A percentile compares a stretch with the other conserved stretches of the same genome.
phyloP scores from a whole-genome alignment of 2,797 vertebrate species.

The Miichthys miiuy region DNA sequence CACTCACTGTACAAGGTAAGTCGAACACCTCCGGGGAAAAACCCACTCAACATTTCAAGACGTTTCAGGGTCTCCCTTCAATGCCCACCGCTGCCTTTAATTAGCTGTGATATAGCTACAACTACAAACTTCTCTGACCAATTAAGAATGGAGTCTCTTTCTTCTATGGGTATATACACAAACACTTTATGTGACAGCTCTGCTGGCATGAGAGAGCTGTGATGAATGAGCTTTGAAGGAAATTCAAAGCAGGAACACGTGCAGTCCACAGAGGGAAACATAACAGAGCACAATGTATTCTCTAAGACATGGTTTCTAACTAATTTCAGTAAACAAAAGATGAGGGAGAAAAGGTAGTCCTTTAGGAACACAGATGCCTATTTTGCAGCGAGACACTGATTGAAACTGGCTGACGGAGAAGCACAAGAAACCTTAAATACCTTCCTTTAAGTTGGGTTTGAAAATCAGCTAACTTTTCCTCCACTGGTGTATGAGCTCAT shows the following conservation, averaged over 20 bases:
- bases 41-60: conserved; percentile 4
- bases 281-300: not conserved
- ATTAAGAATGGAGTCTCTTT: conserved; percentile 34
- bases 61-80: conserved; percentile 30
- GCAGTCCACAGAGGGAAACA: not conserved
- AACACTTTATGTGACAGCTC: conserved; percentile 36
- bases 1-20: not conserved
- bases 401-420: not conserved
- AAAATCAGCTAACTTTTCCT: conserved; percentile 45
- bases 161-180: conserved; percentile 15
- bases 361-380: conserved; percentile 10
- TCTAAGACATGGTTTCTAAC: not conserved
- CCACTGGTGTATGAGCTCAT: conserved; percentile 45
- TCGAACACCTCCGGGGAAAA: conserved; percentile 22
- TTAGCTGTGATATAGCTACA: conserved; percentile 45
- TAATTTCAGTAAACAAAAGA: conserved; percentile 16
- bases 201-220: conserved; percentile 30
- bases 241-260: conserved; percentile 30
- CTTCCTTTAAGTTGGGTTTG: conserved; percentile 3
- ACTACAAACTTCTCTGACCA: conserved; percentile 41
- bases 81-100: conserved; percentile 53
- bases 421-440: conserved; percentile 8
- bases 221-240: conserved; percentile 42
- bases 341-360: conserved; percentile 18
- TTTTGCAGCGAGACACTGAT: conserved; percentile 13